A percentile compares a stretch with the other conserved stretches of the same genome.
Evolutionary conservation across 1,140 invertebrate species (phyloP).

Genomic region (Drosophila paulistorum): DNA sequence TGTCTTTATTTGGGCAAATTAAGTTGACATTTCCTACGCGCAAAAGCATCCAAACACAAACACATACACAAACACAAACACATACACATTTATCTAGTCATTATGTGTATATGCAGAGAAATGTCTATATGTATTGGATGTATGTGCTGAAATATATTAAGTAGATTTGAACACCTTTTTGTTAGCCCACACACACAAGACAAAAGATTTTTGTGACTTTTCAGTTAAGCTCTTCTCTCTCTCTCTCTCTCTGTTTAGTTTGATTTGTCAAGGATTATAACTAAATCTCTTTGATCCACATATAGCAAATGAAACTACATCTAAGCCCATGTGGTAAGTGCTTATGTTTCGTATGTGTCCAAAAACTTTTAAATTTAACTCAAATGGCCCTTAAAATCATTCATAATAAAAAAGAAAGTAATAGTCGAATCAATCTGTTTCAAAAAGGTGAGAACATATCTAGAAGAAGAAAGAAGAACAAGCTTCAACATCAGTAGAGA

Average conservation of each 20-base stretch:
- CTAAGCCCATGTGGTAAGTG: neutral
- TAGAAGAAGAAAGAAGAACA: no score
- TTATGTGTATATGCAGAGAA: no score
- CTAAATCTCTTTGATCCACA: neutral
- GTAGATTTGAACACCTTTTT: slow-evolving; percentile 1
- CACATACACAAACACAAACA: neutral
- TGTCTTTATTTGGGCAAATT: slow-evolving; percentile 35
- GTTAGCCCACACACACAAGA: neutral
- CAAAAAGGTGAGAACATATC: no score
- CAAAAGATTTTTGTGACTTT: no score
- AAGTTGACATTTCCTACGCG: slow-evolving; percentile 45
- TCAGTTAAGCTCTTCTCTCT: neutral
- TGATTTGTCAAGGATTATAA: neutral
- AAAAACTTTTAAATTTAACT: no score
- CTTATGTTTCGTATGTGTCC: no score
- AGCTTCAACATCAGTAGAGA: no score
- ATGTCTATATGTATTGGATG: no score
- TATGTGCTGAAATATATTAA: neutral
- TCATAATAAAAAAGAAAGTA: no score
- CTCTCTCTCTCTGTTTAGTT: neutral
- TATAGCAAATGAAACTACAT: neutral
- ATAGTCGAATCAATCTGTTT: no score
- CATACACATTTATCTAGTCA: neutral
- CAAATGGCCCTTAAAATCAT: no score
- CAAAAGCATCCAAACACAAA: neutral